These are phyloP conservation scores for Verasper variegatus DNA, from an alignment of 2,113 vertebrate species.

Conservation along the genomic window DNA sequence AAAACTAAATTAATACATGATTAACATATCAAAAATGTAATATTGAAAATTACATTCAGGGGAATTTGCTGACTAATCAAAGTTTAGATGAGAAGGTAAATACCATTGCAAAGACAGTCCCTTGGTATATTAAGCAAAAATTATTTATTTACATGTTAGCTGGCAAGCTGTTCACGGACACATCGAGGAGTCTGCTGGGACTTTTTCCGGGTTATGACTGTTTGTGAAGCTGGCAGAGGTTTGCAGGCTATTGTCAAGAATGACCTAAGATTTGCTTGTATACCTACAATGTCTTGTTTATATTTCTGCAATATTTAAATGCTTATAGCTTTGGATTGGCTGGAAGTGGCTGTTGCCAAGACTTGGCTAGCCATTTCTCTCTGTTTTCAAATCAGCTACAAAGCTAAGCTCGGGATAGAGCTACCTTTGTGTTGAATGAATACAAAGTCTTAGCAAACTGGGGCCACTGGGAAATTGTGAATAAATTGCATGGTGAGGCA, in stretches of 20 bases:
- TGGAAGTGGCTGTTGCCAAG: not conserved
- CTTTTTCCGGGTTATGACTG: not conserved
- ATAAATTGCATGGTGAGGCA: slow-evolving; percentile 19
- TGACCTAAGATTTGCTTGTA: not conserved
- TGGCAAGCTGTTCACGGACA: not conserved
- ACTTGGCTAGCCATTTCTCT: not conserved
- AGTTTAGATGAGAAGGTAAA: not conserved
- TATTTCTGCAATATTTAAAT: not conserved
- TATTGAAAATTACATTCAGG: not conserved
- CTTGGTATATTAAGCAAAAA: not conserved
- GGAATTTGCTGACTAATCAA: not conserved
- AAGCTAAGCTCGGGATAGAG: not conserved
- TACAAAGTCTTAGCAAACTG: slow-evolving; percentile 10
- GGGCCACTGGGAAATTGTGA: not conserved
- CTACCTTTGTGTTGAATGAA: not conserved
- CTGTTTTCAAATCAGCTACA: not conserved
- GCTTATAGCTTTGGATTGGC: not conserved
- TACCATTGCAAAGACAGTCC: not conserved
- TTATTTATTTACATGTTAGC: not conserved
- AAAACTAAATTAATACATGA: not conserved
- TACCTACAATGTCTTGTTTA: not conserved
- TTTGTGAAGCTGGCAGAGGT: not conserved
- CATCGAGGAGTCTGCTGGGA: not conserved
- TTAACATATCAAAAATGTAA: not conserved
- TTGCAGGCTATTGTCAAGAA: not conserved